These are phyloP conservation scores for Odontothrips loti DNA, from an alignment of 2,888 invertebrate species.

Conservation along the genomic window DNA sequence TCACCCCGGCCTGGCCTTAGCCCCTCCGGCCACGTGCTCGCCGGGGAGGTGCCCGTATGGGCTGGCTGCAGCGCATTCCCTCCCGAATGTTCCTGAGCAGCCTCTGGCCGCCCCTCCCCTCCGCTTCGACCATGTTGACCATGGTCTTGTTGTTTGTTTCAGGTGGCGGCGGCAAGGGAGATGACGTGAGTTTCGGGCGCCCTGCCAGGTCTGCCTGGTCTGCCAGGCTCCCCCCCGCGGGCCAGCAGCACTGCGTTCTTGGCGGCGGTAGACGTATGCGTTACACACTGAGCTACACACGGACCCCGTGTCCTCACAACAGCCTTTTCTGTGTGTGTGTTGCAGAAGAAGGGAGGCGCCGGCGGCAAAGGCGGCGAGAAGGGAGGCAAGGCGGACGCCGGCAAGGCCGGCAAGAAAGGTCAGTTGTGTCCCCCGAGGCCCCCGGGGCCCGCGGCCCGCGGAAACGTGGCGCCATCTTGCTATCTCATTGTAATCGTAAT, in stretches of 20 bases:
- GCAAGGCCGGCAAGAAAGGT: conserved; percentile 13
- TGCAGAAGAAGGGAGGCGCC: conserved; percentile 15
- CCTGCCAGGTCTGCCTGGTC: conserved; percentile 28
- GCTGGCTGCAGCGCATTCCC: too few relatives aligned
- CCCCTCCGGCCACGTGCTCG: too few relatives aligned
- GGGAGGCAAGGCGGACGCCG: neutral
- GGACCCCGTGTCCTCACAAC: neutral
- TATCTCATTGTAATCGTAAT: too few relatives aligned
- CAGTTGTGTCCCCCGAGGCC: neutral
- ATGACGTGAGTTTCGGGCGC: conserved; percentile 34
- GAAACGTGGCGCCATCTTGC: too few relatives aligned
- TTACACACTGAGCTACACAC: conserved; percentile 32
- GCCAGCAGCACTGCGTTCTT: too few relatives aligned
- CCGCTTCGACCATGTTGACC: conserved; percentile 16
- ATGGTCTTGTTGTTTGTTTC: conserved; percentile 29
- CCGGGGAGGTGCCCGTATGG: too few relatives aligned
- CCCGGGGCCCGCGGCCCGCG: neutral
- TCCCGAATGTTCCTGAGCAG: too few relatives aligned
- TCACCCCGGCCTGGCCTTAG: too few relatives aligned
- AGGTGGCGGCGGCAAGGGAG: conserved; percentile 35
- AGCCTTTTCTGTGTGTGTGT: neutral
- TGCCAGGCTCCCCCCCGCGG: too few relatives aligned
- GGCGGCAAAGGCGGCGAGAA: conserved; percentile 14
- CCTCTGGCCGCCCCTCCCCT: too few relatives aligned
- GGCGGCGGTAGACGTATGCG: neutral